Percentiles rank a stretch among this genome's conserved stretches.
These are phyloP conservation scores for Scaptomyza reducta DNA, from an alignment of 2,888 invertebrate genomes.

Conservation along the genomic window DNA sequence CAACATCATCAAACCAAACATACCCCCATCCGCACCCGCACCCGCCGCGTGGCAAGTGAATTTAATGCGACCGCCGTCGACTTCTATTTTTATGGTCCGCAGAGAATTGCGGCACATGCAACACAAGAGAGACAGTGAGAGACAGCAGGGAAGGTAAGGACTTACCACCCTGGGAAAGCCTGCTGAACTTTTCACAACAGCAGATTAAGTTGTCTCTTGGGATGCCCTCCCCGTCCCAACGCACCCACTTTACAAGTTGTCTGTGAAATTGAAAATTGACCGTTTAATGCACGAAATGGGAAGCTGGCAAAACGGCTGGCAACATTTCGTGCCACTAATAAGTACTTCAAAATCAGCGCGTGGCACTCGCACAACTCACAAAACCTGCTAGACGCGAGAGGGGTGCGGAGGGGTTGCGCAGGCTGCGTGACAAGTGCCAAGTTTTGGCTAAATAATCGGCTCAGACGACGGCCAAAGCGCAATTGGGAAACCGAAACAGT, in stretches of 20 bases:
- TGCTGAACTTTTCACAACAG: conserved; percentile 74
- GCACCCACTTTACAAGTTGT: conserved; percentile 64
- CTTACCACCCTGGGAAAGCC: conserved; percentile 67
- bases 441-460: conserved; percentile 17
- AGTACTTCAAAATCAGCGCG: conserved; percentile 66
- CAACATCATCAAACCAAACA: conserved; percentile 31
- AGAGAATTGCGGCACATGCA: conserved; percentile 81
- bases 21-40: not conserved
- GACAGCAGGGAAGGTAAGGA: not conserved
- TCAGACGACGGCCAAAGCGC: conserved; percentile 6
- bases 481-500: conserved; percentile 1
- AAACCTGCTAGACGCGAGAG: not conserved
- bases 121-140: not conserved
- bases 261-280: conserved; percentile 82
- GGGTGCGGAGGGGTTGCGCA: conserved; percentile 4
- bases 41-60: conserved; percentile 65
- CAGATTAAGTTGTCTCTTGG: conserved; percentile 79
- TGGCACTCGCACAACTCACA: conserved; percentile 23
- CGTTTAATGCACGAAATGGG: conserved; percentile 76
- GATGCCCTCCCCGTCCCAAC: conserved; percentile 17
- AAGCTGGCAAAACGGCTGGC: conserved; percentile 31
- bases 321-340: conserved; percentile 72
- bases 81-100: conserved; percentile 71
- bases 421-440: conserved; percentile 32
- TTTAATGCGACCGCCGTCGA: conserved; percentile 63